Evolutionary conservation across 2,888 invertebrate genomes (phyloP), one percentile per base, ranked within the genome.

Genomic region (Lithophane ornitopus): DNA sequence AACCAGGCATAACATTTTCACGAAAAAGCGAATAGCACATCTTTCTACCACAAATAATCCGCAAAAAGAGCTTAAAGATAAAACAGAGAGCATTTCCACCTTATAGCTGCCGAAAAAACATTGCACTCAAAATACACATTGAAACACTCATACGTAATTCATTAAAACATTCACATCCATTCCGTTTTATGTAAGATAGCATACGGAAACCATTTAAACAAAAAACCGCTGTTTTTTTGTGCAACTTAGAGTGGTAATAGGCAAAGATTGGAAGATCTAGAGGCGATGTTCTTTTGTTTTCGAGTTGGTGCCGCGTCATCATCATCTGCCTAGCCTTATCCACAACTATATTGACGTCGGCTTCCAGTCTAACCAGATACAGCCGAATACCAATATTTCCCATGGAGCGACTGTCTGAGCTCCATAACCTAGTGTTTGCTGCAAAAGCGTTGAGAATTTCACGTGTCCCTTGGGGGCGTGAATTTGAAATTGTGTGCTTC

Each of bases 241-340:
- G 46, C 75, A 82, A 80, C 86, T 82, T 84, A 71, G 66, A 78
- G 84, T 84, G 81, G 70, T 76, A 81, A 67, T 76, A 12, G 34
- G 0, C 84, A 85, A 52, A 85, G 87, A 85, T 68, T 74, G 22
- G 0, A 14, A 11, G 16, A 19, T 0, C 16, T 19, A 81, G 82
- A 85, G 6, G 22, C 19, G 76, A 39, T 9, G 41, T 9, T 81
- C 3, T 62, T 54, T 54, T 72, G 66, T 22, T 68, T 71, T 59
- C 39, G 9, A 56, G 16, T 41, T 0, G 19, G 3, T 6, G n/a
- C 11, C n/a, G 16, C 16, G 0, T 41, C 6, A n/a, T n/a, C 3
- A 16, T n/a, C 8, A 39, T 22, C 4, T 41, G n/a, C 34, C 22
- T 22, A 22, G 22, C 9, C 2, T 22, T 22, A n/a, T 34, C 22